phyloP scores from a whole-genome alignment of 2,113 vertebrate species.

The Daboia siamensis region DNA sequence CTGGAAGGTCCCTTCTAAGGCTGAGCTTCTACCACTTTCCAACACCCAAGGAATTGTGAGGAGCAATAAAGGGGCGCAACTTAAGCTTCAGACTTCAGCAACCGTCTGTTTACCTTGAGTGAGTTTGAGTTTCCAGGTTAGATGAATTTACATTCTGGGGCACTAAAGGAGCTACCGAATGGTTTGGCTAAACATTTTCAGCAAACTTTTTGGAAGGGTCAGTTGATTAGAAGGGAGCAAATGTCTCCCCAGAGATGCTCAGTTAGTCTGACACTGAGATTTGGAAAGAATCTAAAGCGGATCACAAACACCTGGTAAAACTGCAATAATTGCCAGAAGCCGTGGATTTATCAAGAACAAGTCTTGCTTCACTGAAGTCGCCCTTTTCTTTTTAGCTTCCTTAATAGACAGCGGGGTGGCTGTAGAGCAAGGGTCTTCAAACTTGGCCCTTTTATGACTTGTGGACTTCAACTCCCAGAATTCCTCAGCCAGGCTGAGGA shows the following conservation, averaged over 20 bases:
- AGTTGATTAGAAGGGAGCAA: background rate
- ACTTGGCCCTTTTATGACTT: no score
- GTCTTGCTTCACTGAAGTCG: background rate
- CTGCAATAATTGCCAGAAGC: background rate
- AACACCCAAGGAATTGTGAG: background rate
- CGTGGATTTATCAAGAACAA: background rate
- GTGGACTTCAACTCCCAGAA: no score
- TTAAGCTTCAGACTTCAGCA: no score
- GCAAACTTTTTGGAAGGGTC: background rate
- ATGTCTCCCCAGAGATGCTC: background rate
- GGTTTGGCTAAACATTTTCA: background rate
- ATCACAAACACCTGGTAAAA: background rate
- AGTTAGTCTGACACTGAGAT: background rate
- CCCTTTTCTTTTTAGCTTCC: background rate
- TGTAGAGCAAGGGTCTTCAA: no score
- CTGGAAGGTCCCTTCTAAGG: no score
- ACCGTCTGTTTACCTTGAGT: background rate
- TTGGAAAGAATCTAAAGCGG: background rate
- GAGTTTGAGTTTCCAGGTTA: background rate
- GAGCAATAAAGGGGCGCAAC: no score
- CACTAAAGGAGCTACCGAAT: background rate
- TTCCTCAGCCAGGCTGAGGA: no score
- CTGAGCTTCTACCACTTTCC: background rate
- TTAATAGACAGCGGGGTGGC: background rate
- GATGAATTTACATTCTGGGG: no score